These are phyloP conservation scores for Cyrtorhinus lividipennis DNA, from an alignment of 1,140 invertebrate genomes.

Conservation along the genomic window DNA sequence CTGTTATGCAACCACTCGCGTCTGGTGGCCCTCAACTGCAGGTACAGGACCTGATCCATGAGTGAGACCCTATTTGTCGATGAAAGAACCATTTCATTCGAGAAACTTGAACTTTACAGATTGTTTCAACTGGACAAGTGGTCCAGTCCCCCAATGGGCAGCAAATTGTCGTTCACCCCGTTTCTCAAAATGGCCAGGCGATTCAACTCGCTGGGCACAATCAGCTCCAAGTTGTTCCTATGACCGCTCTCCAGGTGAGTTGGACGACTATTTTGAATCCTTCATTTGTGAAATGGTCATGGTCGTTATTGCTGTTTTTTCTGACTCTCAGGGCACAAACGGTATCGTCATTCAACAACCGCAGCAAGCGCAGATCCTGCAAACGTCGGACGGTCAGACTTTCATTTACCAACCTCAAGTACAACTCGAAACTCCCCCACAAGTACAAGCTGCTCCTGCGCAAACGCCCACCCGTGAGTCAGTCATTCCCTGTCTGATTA, in stretches of 20 bases:
- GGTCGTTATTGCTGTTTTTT: no score
- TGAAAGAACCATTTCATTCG: neutral
- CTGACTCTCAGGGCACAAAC: conserved; percentile 26
- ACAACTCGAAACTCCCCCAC: conserved; percentile 38
- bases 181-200: conserved; percentile 34
- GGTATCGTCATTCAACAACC: conserved; percentile 41
- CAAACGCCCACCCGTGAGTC: conserved; percentile 39
- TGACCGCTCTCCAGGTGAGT: conserved; percentile 40
- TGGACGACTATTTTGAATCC: no score
- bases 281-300: no score
- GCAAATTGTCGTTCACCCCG: conserved; percentile 28
- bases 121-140: conserved; percentile 38
- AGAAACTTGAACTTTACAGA: no score
- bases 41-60: conserved; percentile 17
- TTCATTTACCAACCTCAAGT: conserved; percentile 69
- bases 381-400: conserved; percentile 85
- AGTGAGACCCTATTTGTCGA: neutral
- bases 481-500: conserved; percentile 10
- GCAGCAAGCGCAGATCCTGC: conserved; percentile 60
- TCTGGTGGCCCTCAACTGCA: conserved; percentile 24
- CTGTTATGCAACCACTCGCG: conserved; percentile 32
- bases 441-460: conserved; percentile 42
- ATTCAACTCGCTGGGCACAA: conserved; percentile 46
- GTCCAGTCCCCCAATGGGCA: conserved; percentile 27
- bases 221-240: conserved; percentile 48